These are phyloP conservation scores for Geopemphigus sp. DNA, from an alignment of 1,140 invertebrate species.

Conservation along the genomic window DNA sequence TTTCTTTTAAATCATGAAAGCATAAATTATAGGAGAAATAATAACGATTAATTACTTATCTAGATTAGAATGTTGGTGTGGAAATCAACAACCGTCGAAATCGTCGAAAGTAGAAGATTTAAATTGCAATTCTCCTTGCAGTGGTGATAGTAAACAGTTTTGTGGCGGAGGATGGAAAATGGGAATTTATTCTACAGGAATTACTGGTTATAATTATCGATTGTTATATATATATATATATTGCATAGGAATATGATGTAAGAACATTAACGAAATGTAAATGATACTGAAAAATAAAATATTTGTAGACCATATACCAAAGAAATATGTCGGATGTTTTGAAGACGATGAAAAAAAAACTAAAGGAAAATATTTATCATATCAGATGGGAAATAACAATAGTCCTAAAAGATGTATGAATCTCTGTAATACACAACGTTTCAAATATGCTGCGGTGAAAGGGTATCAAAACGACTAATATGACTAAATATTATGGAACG, in stretches of 20 bases:
- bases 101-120: conserved; percentile 61
- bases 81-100: conserved; percentile 68
- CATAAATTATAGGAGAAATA: background rate
- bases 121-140: conserved; percentile 81
- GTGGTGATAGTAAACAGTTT: conserved; percentile 66
- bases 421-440: conserved; percentile 48
- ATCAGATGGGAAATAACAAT: conserved; percentile 48
- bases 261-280: background rate
- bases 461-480: background rate
- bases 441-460: conserved; percentile 28
- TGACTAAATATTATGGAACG: background rate
- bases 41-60: background rate
- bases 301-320: conserved; percentile 28
- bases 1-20: background rate
- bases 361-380: conserved; percentile 21
- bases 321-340: conserved; percentile 38
- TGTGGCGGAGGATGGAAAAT: conserved; percentile 87
- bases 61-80: conserved; percentile 90
- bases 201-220: conserved; percentile 64
- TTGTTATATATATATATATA: background rate
- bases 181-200: conserved; percentile 83
- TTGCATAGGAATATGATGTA: too few species aligned
- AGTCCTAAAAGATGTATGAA: conserved; percentile 51
- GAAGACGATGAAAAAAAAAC: conserved; percentile 12
- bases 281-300: background rate